Conservation (phyloP, 2,113 vertebrate species). For the Thamnophis sirtalis region DNA sequence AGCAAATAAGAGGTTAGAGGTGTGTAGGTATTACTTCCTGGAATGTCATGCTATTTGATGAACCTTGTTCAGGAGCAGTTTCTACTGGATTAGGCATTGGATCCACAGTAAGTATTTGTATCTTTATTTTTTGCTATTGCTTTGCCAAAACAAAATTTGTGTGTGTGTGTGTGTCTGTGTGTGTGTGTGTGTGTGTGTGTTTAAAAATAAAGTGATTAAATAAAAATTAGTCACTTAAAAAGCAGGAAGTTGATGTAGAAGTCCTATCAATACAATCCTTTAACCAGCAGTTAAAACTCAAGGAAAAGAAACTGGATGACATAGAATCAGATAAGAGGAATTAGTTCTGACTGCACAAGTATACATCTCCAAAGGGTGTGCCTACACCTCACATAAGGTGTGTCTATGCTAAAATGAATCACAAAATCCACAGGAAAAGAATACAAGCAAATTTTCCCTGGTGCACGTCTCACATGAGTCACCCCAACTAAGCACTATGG, state of each 20-base stretch:
- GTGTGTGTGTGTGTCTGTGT: neutral
- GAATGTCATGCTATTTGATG: neutral
- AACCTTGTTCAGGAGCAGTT: neutral
- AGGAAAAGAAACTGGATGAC: neutral
- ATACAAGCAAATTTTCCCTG: neutral
- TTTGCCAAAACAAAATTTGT: neutral
- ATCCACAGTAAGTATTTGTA: neutral
- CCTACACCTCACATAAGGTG: neutral
- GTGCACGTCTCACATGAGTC: neutral
- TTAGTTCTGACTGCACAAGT: neutral
- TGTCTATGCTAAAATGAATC: conserved; percentile 3
- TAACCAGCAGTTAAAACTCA: neutral
- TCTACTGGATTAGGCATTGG: neutral
- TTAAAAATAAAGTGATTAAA: neutral
- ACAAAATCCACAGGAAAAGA: neutral
- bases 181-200: neutral
- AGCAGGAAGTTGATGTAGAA: neutral
- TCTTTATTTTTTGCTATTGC: neutral
- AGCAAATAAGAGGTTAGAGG: neutral
- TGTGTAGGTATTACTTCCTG: too few species aligned
- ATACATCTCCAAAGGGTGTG: neutral
- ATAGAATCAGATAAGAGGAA: rapidly evolving
- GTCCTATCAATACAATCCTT: neutral
- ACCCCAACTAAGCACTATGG: neutral
- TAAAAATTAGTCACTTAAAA: conserved; percentile 1